A percentile compares a stretch with the other conserved stretches of the same genome.
phyloP scores from a whole-genome alignment of 2,797 vertebrate genomes.

The Sebastes cheni region DNA sequence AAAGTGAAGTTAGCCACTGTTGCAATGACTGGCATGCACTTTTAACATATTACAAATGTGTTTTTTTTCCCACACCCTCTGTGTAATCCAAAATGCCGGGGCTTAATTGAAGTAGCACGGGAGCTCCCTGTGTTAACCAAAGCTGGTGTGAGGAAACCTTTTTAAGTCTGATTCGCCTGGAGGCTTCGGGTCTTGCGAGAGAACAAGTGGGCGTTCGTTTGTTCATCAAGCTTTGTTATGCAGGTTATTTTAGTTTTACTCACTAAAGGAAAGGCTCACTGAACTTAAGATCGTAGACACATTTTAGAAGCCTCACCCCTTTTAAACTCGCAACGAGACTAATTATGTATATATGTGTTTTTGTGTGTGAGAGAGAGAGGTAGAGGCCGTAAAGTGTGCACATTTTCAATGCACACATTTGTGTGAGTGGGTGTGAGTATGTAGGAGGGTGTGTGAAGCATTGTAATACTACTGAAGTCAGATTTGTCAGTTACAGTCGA shows the following conservation, averaged over 20 bases:
- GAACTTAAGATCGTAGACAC: constrained; percentile 66
- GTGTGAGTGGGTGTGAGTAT: constrained; percentile 1
- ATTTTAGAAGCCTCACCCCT: constrained; percentile 66
- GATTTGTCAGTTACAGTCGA: constrained; percentile 17
- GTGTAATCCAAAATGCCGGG: constrained; percentile 57
- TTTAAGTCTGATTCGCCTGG: constrained; percentile 66
- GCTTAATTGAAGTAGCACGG: constrained; percentile 61
- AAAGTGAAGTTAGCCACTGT: constrained; percentile 41
- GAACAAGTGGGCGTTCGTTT: constrained; percentile 70
- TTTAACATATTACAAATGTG: constrained; percentile 35
- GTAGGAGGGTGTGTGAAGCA: constrained; percentile 20
- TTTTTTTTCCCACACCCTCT: constrained; percentile 28
- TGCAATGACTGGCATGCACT: constrained; percentile 24
- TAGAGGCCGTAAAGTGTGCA: not conserved
- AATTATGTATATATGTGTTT: constrained; percentile 41
- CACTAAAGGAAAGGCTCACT: constrained; percentile 54
- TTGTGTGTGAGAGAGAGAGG: constrained; percentile 10
- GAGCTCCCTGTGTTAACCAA: constrained; percentile 60
- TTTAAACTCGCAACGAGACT: constrained; percentile 63
- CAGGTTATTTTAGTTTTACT: constrained; percentile 33
- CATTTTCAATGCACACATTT: constrained; percentile 16
- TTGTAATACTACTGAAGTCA: constrained; percentile 17
- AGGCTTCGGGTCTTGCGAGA: constrained; percentile 66
- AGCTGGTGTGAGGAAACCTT: constrained; percentile 59
- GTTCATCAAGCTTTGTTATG: constrained; percentile 68